phyloP scores from a whole-genome alignment of 1,140 invertebrate species.

The Lanistes nyassanus region DNA sequence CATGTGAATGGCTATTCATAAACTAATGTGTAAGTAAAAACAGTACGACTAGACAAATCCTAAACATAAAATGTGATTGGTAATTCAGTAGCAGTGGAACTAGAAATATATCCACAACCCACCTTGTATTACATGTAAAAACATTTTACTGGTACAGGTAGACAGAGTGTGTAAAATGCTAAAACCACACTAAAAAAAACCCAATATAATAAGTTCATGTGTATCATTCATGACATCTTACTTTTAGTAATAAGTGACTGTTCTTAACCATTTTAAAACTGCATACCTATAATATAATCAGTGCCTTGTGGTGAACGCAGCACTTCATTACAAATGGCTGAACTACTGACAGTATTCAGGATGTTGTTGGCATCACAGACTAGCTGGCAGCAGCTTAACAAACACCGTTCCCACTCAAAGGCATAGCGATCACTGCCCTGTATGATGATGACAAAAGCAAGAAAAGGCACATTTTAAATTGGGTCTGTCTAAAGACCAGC shows the following conservation, averaged over 20 bases:
- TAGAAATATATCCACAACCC: too few species aligned
- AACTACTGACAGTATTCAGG: constrained; percentile 71
- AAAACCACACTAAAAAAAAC: too few species aligned
- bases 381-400: constrained; percentile 71
- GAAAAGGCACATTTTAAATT: too few species aligned
- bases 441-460: too few species aligned
- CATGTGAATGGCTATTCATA: too few species aligned
- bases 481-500: too few species aligned
- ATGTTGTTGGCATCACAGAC: constrained; percentile 71
- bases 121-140: too few species aligned
- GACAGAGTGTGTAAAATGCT: too few species aligned
- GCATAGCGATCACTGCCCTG: constrained; percentile 66
- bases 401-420: constrained; percentile 73
- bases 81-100: not conserved
- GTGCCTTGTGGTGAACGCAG: constrained; percentile 71
- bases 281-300: constrained; percentile 73
- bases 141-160: too few species aligned
- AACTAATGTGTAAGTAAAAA: not conserved
- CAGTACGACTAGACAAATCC: not conserved
- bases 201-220: too few species aligned
- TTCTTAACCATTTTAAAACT: too few species aligned
- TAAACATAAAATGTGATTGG: not conserved
- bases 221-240: too few species aligned
- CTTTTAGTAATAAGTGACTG: constrained; percentile 10
- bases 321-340: constrained; percentile 71